phyloP scores from a whole-genome alignment of 2,797 vertebrate genomes.

The Tadarida brasiliensis region DNA sequence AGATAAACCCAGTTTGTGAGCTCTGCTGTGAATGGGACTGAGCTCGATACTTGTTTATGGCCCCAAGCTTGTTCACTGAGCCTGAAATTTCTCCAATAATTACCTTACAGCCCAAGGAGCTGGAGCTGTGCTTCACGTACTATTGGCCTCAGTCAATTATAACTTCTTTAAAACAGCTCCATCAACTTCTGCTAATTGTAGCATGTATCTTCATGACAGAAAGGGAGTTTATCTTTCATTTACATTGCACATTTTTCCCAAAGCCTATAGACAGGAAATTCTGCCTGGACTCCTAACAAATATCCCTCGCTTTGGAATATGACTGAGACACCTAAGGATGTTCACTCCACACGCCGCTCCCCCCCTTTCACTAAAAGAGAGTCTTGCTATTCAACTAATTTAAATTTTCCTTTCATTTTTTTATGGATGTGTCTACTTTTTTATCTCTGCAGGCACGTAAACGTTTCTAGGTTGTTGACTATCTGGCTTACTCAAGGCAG shows the following conservation, averaged over 20 bases:
- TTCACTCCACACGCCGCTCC: not conserved
- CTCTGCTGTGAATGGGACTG: not conserved
- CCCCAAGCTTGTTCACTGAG: not conserved
- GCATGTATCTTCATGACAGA: conserved; percentile 57
- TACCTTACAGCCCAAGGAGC: conserved; percentile 46
- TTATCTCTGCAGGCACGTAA: not conserved
- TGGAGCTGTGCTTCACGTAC: conserved; percentile 71
- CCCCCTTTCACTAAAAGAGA: conserved; percentile 14
- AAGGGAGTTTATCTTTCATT: conserved; percentile 64
- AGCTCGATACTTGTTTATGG: conserved; percentile 69
- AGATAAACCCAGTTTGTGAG: conserved; percentile 49
- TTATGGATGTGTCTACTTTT: not conserved
- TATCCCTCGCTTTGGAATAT: not conserved
- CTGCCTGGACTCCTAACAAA: conserved; percentile 24
- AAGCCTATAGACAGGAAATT: conserved; percentile 48
- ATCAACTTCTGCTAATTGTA: conserved; percentile 67
- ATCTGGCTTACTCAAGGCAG: not conserved
- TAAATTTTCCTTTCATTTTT: conserved; percentile 27
- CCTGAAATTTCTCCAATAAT: conserved; percentile 81
- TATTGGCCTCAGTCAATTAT: conserved; percentile 73
- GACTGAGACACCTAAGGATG: not conserved
- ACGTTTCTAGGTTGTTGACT: not conserved
- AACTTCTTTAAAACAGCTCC: conserved; percentile 69
- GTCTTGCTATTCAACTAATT: not conserved
- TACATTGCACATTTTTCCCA: conserved; percentile 16